Base-by-base conservation (phyloP, 1,140 invertebrate genomes). In the Drosophila gunungcola region DNA sequence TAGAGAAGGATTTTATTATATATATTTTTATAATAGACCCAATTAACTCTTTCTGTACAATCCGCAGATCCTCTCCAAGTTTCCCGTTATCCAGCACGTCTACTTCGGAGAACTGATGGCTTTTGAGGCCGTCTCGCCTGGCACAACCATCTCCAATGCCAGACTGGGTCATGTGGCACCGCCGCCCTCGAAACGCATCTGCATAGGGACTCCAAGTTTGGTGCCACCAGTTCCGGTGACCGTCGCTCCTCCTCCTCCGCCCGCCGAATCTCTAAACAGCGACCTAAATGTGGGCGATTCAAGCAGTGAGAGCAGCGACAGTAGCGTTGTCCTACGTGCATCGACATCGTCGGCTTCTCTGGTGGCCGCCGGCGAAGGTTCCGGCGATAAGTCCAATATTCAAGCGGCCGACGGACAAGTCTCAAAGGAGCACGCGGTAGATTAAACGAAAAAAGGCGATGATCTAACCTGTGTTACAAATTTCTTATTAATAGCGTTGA, bases 81-180 rank as follows among this genome's bases (percentile, higher is more conserved):
- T 98, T 93, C 99, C 99, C 4, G 97, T 99, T 0, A 96, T 99
- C 55, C 99, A 99, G 92, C 99, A 99, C 93, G 96, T 99, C 43
- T 93, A 98, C 27, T 99, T 99, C 94, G 99, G 99, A 13, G 98
- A 97, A 27, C 92, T 99, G 4, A 93, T 98, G 53, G 94, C 95
- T 3, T 94, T 97, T 42, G 94, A 94, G 64, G 74, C 92, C 7
- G 93, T 93, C 1, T 75, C 92, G 21, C 75, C 73, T 4, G 86
- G 91, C 16, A 82, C 92, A 5, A 78, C 73, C 3, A 16, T 91
- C 4, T 88, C 73, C 56, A 88, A 65, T 36, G 70, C 75, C 9
- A 78, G 82, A 1, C 60, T 91, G 53, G 92, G 70, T 41, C 74
- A 83, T 10, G 74, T 86, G n/a, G 80, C 68, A 0, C 80, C 90